Percentiles rank a stretch among this genome's conserved stretches.
Conservation (phyloP, 2,888 invertebrate genomes). For the Branchellion lobata region DNA sequence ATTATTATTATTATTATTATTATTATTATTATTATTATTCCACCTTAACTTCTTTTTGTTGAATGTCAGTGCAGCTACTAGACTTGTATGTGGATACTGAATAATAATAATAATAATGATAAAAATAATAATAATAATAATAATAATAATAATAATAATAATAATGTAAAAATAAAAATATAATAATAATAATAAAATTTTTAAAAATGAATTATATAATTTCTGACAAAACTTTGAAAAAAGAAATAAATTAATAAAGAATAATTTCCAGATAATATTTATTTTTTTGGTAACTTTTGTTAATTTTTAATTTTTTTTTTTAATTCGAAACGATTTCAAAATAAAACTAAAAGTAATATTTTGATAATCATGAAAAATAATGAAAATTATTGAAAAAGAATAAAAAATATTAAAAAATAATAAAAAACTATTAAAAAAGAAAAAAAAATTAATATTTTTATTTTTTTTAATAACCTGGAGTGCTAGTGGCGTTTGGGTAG, state of each 20-base stretch:
- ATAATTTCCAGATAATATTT: no score
- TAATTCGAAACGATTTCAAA: no score
- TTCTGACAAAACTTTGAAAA: not conserved
- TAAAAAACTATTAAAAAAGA: no score
- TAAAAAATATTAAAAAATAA: no score
- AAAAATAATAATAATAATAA: not conserved
- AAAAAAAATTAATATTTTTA: not conserved
- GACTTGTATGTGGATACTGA: not conserved
- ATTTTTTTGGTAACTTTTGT: no score
- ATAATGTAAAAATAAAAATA: no score
- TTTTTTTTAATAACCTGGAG: slow-evolving; percentile 24
- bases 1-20: not conserved
- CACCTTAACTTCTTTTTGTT: slow-evolving; percentile 9
- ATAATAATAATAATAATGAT: slow-evolving; percentile 6
- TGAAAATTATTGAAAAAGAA: not conserved
- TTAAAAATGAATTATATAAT: no score
- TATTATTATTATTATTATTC: not conserved
- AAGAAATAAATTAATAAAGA: no score
- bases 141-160: not conserved
- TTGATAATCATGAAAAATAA: not conserved
- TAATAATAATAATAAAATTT: no score
- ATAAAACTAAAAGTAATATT: not conserved
- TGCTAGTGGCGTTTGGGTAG: slow-evolving; percentile 32
- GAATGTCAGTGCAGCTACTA: slow-evolving; percentile 17
- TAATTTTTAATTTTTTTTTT: no score